Evolutionary conservation across 2,113 vertebrate species (phyloP).

Genomic region (Aepyceros melampus): DNA sequence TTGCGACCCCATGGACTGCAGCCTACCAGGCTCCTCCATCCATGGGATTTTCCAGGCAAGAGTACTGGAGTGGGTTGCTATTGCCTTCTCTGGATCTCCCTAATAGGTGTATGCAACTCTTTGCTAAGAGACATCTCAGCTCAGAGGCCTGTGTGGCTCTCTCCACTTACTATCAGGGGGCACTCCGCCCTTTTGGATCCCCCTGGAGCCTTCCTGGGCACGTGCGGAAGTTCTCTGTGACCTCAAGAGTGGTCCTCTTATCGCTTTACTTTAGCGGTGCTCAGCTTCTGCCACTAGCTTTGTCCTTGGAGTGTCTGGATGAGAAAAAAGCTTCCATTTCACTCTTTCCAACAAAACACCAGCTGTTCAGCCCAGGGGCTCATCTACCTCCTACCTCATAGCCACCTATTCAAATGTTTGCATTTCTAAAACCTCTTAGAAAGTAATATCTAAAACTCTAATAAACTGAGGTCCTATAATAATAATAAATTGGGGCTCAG

Average conservation of each 20-base stretch:
- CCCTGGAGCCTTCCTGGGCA: background rate
- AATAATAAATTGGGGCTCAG: background rate
- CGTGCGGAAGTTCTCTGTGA: accelerated
- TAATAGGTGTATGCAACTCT: background rate
- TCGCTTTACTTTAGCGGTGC: accelerated
- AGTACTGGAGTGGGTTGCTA: background rate
- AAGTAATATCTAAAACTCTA: background rate
- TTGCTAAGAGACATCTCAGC: background rate
- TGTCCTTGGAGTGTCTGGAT: background rate
- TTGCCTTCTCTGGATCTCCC: background rate
- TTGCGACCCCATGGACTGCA: background rate
- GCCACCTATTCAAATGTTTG: background rate
- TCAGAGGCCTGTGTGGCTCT: background rate
- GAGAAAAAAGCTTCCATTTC: background rate
- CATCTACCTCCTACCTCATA: background rate
- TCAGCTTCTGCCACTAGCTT: background rate
- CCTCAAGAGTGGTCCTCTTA: background rate
- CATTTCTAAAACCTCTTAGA: background rate
- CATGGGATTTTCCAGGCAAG: background rate
- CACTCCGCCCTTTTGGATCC: accelerated
- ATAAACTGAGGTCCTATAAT: background rate
- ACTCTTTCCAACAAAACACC: background rate
- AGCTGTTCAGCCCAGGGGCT: background rate
- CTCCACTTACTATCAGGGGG: background rate
- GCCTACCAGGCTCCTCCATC: background rate